A percentile compares a stretch with the other conserved stretches of the same genome.
These are phyloP conservation scores for Elachura formosa DNA, from an alignment of 2,113 vertebrate genomes.

Conservation along the genomic window DNA sequence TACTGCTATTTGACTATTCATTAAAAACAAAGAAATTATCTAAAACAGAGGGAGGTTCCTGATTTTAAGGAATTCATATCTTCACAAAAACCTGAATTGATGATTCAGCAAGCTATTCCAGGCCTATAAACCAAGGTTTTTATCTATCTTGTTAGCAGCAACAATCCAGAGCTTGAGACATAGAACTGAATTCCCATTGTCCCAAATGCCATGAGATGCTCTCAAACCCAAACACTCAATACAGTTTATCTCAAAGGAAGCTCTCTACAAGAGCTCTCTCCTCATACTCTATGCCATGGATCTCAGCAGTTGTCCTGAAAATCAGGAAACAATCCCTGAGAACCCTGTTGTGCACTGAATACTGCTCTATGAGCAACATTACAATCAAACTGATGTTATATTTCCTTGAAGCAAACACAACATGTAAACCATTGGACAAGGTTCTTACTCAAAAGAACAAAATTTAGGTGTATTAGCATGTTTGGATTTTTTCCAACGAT, in stretches of 20 bases:
- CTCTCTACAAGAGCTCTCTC: neutral
- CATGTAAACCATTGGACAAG: neutral
- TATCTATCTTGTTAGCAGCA: neutral
- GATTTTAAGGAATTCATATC: neutral
- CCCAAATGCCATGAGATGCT: neutral
- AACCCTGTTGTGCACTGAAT: neutral
- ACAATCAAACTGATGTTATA: neutral
- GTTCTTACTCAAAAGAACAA: neutral
- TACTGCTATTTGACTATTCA: neutral
- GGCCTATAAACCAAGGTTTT: neutral
- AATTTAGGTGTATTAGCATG: neutral
- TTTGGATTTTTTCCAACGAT: neutral
- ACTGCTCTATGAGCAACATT: neutral
- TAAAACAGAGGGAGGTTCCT: neutral
- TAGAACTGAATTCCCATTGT: neutral
- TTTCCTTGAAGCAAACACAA: neutral
- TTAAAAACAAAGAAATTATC: slow-evolving; percentile 50
- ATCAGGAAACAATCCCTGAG: neutral
- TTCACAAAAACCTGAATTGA: neutral
- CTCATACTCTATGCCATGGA: neutral
- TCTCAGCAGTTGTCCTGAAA: neutral
- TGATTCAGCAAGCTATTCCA: slow-evolving; percentile 30
- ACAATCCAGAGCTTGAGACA: neutral
- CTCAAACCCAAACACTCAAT: neutral
- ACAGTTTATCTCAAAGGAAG: too few species aligned